Evolutionary conservation across 1,140 invertebrate species (phyloP).

Genomic region (Oedothorax gibbosus): DNA sequence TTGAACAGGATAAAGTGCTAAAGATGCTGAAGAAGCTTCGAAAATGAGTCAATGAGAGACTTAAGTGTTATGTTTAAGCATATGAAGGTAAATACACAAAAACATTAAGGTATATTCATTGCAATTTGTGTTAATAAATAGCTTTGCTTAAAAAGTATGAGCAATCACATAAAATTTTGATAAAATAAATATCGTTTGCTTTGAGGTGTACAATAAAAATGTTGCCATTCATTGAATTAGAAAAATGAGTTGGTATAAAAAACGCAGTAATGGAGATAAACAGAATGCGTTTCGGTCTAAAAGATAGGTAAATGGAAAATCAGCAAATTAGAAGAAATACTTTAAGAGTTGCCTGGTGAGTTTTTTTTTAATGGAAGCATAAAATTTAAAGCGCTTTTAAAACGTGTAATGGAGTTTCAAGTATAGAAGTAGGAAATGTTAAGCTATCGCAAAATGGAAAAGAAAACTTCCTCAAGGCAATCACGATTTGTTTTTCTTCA

Average conservation of each 20-base stretch:
- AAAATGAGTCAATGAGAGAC: too few relatives aligned
- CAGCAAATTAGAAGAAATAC: slow-evolving; percentile 21
- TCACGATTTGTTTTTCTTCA: slow-evolving; percentile 29
- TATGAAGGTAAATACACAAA: too few relatives aligned
- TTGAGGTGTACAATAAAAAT: slow-evolving; percentile 35
- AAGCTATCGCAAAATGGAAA: not conserved
- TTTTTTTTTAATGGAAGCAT: slow-evolving; percentile 28
- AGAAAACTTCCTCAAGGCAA: slow-evolving; percentile 39
- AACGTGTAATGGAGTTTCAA: slow-evolving; percentile 32
- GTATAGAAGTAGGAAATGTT: slow-evolving; percentile 7
- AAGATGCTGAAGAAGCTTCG: too few relatives aligned
- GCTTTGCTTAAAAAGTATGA: slow-evolving; percentile 4
- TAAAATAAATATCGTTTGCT: slow-evolving; percentile 25
- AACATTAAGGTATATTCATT: too few relatives aligned
- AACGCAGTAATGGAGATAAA: slow-evolving; percentile 2
- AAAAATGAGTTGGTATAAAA: slow-evolving; percentile 1
- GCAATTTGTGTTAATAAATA: too few relatives aligned
- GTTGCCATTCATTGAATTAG: slow-evolving; percentile 5
- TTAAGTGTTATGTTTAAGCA: too few relatives aligned
- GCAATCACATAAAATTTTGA: slow-evolving; percentile 9
- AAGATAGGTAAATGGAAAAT: slow-evolving; percentile 46
- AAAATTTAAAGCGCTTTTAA: slow-evolving; percentile 45
- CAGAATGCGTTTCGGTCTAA: slow-evolving; percentile 29
- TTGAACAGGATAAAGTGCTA: too few relatives aligned
- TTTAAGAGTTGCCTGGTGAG: slow-evolving; percentile 17